Evolutionary conservation across 2,113 vertebrate species (phyloP).

Genomic region (Albula goreensis): DNA sequence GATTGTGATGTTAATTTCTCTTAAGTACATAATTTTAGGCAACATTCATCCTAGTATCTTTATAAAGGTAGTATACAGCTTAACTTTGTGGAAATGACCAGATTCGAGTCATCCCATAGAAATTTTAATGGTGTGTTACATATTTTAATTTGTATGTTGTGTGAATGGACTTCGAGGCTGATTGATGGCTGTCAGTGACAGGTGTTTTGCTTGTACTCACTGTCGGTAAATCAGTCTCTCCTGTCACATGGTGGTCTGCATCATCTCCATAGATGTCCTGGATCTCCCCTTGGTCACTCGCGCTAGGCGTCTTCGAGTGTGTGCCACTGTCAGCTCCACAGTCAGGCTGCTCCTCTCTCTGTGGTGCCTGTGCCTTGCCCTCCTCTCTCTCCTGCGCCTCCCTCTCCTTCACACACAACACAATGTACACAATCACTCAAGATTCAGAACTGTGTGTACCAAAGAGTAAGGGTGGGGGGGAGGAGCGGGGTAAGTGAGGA

Average conservation of each 20-base stretch:
- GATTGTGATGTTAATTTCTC: too few relatives aligned
- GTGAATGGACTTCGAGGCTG: neutral
- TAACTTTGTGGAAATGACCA: neutral
- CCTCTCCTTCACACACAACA: constrained; percentile 45
- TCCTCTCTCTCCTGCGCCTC: constrained; percentile 36
- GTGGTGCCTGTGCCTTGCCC: neutral
- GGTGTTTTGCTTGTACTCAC: neutral
- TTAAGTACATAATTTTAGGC: too few relatives aligned
- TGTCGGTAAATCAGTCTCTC: neutral
- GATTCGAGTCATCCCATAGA: neutral
- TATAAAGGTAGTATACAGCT: neutral
- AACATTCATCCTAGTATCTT: too few relatives aligned
- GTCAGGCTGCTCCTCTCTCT: neutral
- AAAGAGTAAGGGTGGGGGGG: neutral
- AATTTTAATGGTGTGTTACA: neutral
- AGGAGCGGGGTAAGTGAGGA: neutral
- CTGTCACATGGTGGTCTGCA: neutral
- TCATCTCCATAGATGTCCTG: too few relatives aligned
- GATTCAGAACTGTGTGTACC: neutral
- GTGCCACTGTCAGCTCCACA: neutral
- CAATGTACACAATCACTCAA: constrained; percentile 32
- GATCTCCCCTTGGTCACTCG: neutral
- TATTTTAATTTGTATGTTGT: neutral
- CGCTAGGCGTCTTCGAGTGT: neutral
- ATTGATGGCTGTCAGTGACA: neutral